A percentile compares a stretch with the other conserved stretches of the same genome.
These are phyloP conservation scores for Cyprinodon diabolis DNA, from an alignment of 2,797 vertebrate genomes.

Conservation along the genomic window DNA sequence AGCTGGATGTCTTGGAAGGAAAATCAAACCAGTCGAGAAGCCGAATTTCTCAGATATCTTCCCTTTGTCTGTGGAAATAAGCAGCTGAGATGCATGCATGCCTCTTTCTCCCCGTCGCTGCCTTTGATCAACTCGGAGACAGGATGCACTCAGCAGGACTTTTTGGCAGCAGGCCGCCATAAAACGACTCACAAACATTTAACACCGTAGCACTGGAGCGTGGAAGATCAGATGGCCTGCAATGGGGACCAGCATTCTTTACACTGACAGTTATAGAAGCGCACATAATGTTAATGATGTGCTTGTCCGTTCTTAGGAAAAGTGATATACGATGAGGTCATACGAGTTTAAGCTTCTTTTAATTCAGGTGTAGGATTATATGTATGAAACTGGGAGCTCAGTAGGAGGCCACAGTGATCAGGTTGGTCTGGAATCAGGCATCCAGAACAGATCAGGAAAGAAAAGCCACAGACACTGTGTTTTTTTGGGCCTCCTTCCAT, in stretches of 20 bases:
- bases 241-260: slow-evolving; percentile 4
- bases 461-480: slow-evolving; percentile 6
- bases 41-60: slow-evolving; percentile 37
- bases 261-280: slow-evolving; percentile 18
- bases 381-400: slow-evolving; percentile 64
- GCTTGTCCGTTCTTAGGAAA: slow-evolving; percentile 35
- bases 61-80: slow-evolving; percentile 44
- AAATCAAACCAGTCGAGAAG: slow-evolving; percentile 49
- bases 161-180: slow-evolving; percentile 17
- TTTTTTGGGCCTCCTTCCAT: too few species aligned
- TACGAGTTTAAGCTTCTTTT: slow-evolving; percentile 21
- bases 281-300: slow-evolving; percentile 25
- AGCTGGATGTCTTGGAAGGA: slow-evolving; percentile 27
- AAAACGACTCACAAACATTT: slow-evolving; percentile 39
- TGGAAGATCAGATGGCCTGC: slow-evolving; percentile 30
- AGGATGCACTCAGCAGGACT: slow-evolving; percentile 54
- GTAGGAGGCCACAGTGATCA: slow-evolving; percentile 48
- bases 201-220: slow-evolving; percentile 29
- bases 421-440: slow-evolving; percentile 49
- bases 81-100: slow-evolving; percentile 36
- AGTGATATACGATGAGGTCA: slow-evolving; percentile 47
- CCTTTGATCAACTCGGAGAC: slow-evolving; percentile 32
- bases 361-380: slow-evolving; percentile 64
- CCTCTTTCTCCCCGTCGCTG: slow-evolving; percentile 9
- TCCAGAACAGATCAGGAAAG: slow-evolving; percentile 29